Conservation (phyloP, 2,888 invertebrate species). For the Leptopilina syphax region DNA sequence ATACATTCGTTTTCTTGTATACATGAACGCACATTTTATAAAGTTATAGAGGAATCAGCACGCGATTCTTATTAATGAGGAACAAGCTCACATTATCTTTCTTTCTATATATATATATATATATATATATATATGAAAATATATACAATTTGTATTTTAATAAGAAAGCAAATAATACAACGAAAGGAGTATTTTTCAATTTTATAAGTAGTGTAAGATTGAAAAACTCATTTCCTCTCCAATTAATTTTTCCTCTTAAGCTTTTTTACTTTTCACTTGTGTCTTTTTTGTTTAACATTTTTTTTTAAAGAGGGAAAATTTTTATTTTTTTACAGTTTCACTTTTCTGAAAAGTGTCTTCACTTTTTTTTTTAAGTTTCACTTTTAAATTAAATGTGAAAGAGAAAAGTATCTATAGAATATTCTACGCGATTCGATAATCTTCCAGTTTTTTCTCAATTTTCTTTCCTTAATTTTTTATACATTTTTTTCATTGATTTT, state of each 20-base stretch:
- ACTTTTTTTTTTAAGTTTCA: too few species aligned
- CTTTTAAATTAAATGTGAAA: too few species aligned
- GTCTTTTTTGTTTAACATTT: neutral
- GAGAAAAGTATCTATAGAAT: too few species aligned
- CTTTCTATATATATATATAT: slow-evolving; percentile 48
- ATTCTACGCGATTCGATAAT: too few species aligned
- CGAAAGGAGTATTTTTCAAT: slow-evolving; percentile 62
- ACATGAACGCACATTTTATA: slow-evolving; percentile 1
- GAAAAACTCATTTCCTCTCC: slow-evolving; percentile 25
- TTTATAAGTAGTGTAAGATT: slow-evolving; percentile 49
- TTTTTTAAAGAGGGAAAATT: neutral
- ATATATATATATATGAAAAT: slow-evolving; percentile 51
- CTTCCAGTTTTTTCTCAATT: too few species aligned
- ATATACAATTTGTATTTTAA: slow-evolving; percentile 56
- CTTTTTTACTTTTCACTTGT: neutral
- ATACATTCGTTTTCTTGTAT: neutral
- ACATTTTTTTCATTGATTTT: too few species aligned
- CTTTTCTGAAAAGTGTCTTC: neutral
- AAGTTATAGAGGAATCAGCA: slow-evolving; percentile 16
- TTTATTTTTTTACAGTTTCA: neutral
- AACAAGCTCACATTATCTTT: slow-evolving; percentile 34
- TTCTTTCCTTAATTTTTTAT: too few species aligned
- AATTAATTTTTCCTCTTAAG: neutral
- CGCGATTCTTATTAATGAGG: slow-evolving; percentile 19
- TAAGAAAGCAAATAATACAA: slow-evolving; percentile 64